These are phyloP conservation scores for Microtus oregoni DNA, from an alignment of 2,113 vertebrate species.

Conservation along the genomic window DNA sequence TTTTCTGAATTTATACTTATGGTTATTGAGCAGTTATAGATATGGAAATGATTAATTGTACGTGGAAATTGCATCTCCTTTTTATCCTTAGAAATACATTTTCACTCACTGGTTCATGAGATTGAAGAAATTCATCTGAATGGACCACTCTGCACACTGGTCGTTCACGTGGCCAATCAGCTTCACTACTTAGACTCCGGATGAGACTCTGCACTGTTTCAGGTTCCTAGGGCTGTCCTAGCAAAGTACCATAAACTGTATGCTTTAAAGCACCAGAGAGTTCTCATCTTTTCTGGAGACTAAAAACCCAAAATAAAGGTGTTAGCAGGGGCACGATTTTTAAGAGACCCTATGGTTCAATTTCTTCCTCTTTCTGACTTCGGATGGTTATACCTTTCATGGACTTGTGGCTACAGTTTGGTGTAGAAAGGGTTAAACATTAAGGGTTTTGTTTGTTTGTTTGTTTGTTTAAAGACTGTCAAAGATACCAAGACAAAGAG, in stretches of 20 bases:
- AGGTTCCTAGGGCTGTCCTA: not conserved
- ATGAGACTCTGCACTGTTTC: not conserved
- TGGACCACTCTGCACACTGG: not conserved
- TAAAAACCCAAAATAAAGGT: not conserved
- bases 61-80: not conserved
- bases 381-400: not conserved
- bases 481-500: conserved; percentile 33
- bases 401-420: not conserved
- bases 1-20: conserved; percentile 44
- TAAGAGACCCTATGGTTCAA: not conserved
- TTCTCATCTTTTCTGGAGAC: not conserved
- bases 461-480: not conserved
- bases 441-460: not conserved
- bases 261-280: not conserved
- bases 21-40: conserved; percentile 34
- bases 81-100: conserved; percentile 18
- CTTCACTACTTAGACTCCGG: not conserved
- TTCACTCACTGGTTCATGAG: not conserved
- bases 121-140: not conserved
- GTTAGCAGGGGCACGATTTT: not conserved
- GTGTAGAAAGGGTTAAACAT: not conserved
- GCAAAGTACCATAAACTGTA: not conserved
- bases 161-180: not conserved
- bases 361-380: not conserved
- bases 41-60: not conserved